Conservation (phyloP, 30 jellyfish, hydroid and myxozoan species). For the Cassiopea andromeda region DNA sequence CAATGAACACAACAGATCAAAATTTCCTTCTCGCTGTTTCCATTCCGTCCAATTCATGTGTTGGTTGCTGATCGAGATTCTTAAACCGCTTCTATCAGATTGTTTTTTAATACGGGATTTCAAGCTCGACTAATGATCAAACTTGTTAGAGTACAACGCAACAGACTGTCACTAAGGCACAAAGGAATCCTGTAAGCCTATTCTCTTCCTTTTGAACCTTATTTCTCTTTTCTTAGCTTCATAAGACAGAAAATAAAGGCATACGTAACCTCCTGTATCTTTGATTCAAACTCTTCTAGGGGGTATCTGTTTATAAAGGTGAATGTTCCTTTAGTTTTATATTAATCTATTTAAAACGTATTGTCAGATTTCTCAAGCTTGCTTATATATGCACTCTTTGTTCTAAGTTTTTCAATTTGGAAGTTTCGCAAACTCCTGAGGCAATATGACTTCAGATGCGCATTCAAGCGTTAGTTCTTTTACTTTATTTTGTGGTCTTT, state of each 20-base stretch:
- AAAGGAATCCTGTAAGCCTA: constrained; percentile 36
- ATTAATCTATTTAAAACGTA: background rate
- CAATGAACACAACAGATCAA: background rate
- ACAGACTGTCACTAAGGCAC: constrained; percentile 73
- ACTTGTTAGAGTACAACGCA: constrained; percentile 60
- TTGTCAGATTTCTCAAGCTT: background rate
- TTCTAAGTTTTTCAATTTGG: background rate
- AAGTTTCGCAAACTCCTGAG: background rate
- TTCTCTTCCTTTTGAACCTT: constrained; percentile 17
- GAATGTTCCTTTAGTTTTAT: background rate
- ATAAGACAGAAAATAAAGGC: constrained; percentile 32
- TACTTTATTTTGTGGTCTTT: too few species aligned
- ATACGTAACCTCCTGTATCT: constrained; percentile 29
- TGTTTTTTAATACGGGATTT: constrained; percentile 50
- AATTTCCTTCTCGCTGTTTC: background rate
- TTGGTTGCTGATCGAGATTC: background rate
- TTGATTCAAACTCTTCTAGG: constrained; percentile 20
- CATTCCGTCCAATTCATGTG: background rate
- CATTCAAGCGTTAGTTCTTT: too few species aligned
- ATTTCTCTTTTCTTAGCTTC: constrained; percentile 2
- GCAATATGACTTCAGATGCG: too few species aligned
- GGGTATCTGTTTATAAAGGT: constrained; percentile 2
- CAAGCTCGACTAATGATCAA: constrained; percentile 25
- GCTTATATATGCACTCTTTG: background rate
- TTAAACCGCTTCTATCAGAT: background rate